Evolutionary conservation across 2,888 invertebrate species (phyloP), one percentile per base, ranked within the genome.

Genomic region (Augiades crinisus): DNA sequence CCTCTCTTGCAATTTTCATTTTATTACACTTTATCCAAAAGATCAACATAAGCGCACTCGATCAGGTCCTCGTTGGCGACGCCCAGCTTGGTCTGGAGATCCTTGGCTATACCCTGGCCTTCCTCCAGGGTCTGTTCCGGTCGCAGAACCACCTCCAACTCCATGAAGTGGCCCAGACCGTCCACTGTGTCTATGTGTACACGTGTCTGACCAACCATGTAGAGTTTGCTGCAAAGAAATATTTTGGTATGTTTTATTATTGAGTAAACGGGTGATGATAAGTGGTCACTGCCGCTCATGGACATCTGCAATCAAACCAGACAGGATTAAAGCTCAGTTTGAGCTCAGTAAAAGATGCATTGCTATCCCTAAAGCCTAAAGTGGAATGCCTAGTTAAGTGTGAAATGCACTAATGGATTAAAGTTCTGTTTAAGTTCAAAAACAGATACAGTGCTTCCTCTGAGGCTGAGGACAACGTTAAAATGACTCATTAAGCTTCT

Each of bases 111-210:
- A 31, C 72, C 70, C 67, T 95, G 90, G 0, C 96, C 97, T 14
- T 94, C 92, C 63, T 93, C 92, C 0, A 91, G 49, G 3, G 91
- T 89, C 70, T 96, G 93, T 47, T 93, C 91, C 0, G 94, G 91
- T 0, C 76, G 72, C 33, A 97, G 80, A 12, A 93, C 91, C 59
- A 96, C 96, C 91, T 98, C 97, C 36, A 98, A 78, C 76, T 98
- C 97, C 91, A 97, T 92, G 72, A 94, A 97, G 68, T 93, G 73
- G 1, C 97, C 98, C 0, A 98, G 90, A 6, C 86, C 91, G 61
- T 94, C 89, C 0, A 99, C 98, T 47, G 91, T 81, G 78, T 99
- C 99, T 60, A 98, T 87, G 75, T 99, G 99, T 17, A 99, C 91
- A 55, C 98, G 90, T 0, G 97, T 97, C 71, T 96, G 95, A 0